phyloP scores from a whole-genome alignment of 2,888 invertebrate species.

The Torymus auratus region DNA sequence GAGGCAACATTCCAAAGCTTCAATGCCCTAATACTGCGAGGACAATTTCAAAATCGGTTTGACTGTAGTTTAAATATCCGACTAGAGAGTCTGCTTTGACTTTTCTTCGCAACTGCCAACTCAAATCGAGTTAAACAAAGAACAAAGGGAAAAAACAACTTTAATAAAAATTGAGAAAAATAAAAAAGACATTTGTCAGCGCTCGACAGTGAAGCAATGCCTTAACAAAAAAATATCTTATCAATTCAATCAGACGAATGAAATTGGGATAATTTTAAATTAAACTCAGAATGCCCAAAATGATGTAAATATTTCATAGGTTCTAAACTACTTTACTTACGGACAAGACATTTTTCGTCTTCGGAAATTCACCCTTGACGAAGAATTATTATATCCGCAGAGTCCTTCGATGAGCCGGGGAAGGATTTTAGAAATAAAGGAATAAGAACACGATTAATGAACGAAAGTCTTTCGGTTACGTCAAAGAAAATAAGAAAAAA shows the following conservation, averaged over 20 bases:
- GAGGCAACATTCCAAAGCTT: slow-evolving; percentile 30
- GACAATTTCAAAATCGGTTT: slow-evolving; percentile 49
- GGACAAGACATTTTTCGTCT: slow-evolving; percentile 20
- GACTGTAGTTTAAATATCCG: slow-evolving; percentile 39
- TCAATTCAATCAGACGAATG: slow-evolving; percentile 46
- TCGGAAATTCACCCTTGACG: not conserved
- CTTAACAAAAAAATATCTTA: slow-evolving; percentile 64
- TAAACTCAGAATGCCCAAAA: slow-evolving; percentile 38
- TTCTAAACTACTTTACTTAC: slow-evolving; percentile 50
- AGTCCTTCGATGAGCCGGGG: slow-evolving; percentile 13
- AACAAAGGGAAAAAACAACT: slow-evolving; percentile 38
- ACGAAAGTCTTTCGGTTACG: slow-evolving; percentile 52
- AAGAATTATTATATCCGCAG: slow-evolving; percentile 28
- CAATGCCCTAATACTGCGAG: slow-evolving; percentile 37
- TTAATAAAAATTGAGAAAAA: slow-evolving; percentile 33
- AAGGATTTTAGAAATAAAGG: not conserved
- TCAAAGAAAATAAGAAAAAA: slow-evolving; percentile 25
- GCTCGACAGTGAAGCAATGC: slow-evolving; percentile 65
- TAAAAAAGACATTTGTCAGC: slow-evolving; percentile 43
- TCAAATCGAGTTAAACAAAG: slow-evolving; percentile 57
- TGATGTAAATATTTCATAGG: slow-evolving; percentile 58
- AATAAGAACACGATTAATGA: slow-evolving; percentile 9
- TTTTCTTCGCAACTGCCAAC: slow-evolving; percentile 68
- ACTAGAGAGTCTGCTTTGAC: slow-evolving; percentile 56
- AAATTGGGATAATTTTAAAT: slow-evolving; percentile 35